Evolutionary conservation across 2,113 vertebrate species (phyloP).

Genomic region (Neomonachus schauinslandi): DNA sequence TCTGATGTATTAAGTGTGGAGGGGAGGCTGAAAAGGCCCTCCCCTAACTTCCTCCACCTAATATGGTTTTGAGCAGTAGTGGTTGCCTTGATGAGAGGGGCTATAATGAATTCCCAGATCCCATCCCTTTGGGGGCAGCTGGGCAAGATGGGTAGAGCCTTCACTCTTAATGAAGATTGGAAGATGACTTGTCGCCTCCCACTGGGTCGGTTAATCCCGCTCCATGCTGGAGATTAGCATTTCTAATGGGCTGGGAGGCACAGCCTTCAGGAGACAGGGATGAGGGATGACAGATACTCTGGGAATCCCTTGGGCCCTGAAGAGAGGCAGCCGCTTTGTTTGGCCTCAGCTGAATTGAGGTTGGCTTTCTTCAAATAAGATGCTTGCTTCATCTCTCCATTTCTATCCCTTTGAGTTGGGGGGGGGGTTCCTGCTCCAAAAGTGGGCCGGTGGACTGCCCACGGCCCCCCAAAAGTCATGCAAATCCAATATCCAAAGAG

Average conservation of each 20-base stretch:
- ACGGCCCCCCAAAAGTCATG: background rate
- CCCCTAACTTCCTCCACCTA: background rate
- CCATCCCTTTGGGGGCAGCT: conserved; percentile 67
- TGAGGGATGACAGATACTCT: conserved; percentile 67
- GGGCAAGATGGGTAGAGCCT: conserved; percentile 47
- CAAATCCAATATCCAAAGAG: background rate
- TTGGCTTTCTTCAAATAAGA: conserved; percentile 47
- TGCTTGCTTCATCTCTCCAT: fast-evolving
- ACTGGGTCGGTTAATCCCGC: conserved; percentile 73
- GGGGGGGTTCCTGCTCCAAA: background rate
- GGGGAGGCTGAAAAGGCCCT: background rate
- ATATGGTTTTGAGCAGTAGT: background rate
- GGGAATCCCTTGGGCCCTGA: conserved; percentile 40
- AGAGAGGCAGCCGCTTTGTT: conserved; percentile 60
- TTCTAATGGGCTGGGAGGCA: conserved; percentile 74
- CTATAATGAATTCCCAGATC: conserved; percentile 54
- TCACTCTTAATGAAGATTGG: conserved; percentile 74
- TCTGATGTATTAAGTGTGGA: conserved; percentile 76
- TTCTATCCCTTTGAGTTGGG: background rate
- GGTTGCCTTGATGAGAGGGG: conserved; percentile 41
- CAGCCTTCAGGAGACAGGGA: conserved; percentile 55
- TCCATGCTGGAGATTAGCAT: conserved; percentile 77
- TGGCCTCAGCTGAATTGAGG: conserved; percentile 13
- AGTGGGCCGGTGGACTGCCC: background rate
- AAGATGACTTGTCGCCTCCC: conserved; percentile 65